Evolutionary conservation across 1,140 invertebrate genomes (phyloP).

Genomic region (Coboldia fuscipes): DNA sequence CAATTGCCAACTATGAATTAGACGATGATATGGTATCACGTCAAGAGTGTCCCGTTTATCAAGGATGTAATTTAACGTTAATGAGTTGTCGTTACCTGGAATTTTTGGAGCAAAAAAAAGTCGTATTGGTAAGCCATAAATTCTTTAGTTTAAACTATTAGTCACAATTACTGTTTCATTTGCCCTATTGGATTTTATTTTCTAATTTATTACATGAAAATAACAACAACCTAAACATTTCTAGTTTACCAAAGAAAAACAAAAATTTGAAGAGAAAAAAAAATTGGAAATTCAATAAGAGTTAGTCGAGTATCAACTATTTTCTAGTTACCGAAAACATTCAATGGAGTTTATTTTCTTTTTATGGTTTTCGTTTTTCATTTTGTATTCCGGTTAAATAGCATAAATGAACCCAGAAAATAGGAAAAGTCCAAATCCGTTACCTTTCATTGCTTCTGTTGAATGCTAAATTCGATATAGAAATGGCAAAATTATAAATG

Average conservation of each 20-base stretch:
- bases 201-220: no score
- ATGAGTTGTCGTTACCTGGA: slow-evolving; percentile 60
- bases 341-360: slow-evolving; percentile 1
- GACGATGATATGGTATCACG: slow-evolving; percentile 28
- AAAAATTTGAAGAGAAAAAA: no score
- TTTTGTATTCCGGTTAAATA: background rate
- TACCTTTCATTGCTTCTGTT: no score
- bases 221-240: no score
- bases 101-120: slow-evolving; percentile 34
- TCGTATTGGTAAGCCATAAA: slow-evolving; percentile 30
- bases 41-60: slow-evolving; percentile 25
- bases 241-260: no score
- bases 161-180: no score
- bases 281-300: no score
- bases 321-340: background rate
- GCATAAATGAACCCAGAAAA: background rate
- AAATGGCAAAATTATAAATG: no score
- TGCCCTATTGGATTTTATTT: no score
- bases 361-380: background rate
- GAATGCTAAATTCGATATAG: no score
- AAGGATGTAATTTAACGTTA: slow-evolving; percentile 37
- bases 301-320: no score
- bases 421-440: background rate
- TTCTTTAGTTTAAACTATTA: no score
- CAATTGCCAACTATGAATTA: slow-evolving; percentile 68